Base-by-base conservation (phyloP, 1,140 invertebrate genomes). In the Trichonephila clavata region DNA sequence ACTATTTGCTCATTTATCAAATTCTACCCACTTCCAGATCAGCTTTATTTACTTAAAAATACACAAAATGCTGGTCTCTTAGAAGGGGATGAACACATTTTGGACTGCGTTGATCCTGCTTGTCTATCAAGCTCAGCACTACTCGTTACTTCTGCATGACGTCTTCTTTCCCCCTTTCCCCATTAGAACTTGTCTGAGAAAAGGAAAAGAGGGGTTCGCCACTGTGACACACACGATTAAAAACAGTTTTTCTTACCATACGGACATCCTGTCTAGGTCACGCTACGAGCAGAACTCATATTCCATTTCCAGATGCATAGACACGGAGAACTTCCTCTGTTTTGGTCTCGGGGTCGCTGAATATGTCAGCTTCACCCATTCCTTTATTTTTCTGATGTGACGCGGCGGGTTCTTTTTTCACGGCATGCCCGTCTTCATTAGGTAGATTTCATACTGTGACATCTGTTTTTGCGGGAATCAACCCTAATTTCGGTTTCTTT, bases 181-280 rank as follows among this genome's bases (percentile, higher is more conserved):
- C 81, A 57, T 39, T 63, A 63, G 16, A 87, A 65, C 32, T 50
- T n/a, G 24, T 43, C 50, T 84, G 83, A 59, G 43, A 59, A 27
- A 84, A 18, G 50, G 50, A 21, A n/a, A 43, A 77, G 65, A 77
- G 63, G 50, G 87, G 68, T 61, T 65, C 87, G 61, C 77, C 87
- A 77, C 24, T 65, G 65, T 89, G 87, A 77, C 63, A 89, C 27
- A 71, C 65, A 43, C 87, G 32, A 89, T 71, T 89, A 89, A 59
- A 89, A 89, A 89, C 87, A 77, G 32, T 89, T 89, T 77, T 89
- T 50, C 87, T 89, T 71, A n/a, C 63, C 32, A 65, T 89, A 57
- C 87, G 87, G 87, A 89, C 63, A 89, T 89, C 87, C 87, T 89
- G 87, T 89, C 87, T 68, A 14, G 39, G 68, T 68, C 87, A 89